Percentiles rank a stretch among this genome's conserved stretches.
Conservation (phyloP, 2,888 invertebrate genomes). For the Resseliella maxima region DNA sequence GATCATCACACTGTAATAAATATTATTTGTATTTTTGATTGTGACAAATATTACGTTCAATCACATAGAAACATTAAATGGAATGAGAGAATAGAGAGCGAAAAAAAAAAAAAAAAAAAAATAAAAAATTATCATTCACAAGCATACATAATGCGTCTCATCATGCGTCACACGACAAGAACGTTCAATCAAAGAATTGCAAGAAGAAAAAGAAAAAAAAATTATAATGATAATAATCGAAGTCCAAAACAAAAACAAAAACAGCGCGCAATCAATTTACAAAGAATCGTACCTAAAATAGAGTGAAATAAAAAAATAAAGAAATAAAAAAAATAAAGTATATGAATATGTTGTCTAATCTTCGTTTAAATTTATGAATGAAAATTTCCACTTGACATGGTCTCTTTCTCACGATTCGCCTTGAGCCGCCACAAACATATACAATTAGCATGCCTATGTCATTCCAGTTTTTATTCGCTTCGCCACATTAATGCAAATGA, state of each 20-base stretch:
- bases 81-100: neutral
- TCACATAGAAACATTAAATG: too few species aligned
- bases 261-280: neutral
- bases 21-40: neutral
- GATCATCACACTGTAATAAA: neutral
- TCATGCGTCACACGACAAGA: constrained; percentile 21
- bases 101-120: neutral
- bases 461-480: neutral
- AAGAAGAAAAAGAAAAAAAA: neutral
- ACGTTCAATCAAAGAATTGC: neutral
- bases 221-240: neutral
- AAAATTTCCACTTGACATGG: constrained; percentile 13
- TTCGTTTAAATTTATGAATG: constrained; percentile 20
- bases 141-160: neutral
- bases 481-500: neutral
- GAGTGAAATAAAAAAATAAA: neutral
- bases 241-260: neutral
- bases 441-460: neutral
- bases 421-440: neutral
- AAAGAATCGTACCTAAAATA: neutral
- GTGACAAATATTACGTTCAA: neutral
- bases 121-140: neutral
- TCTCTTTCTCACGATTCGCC: neutral
- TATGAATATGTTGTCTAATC: neutral
- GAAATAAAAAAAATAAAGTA: neutral